These are phyloP conservation scores for Stylophora pistillata DNA, from an alignment of 64 coral and sea anemone species.

Conservation along the genomic window DNA sequence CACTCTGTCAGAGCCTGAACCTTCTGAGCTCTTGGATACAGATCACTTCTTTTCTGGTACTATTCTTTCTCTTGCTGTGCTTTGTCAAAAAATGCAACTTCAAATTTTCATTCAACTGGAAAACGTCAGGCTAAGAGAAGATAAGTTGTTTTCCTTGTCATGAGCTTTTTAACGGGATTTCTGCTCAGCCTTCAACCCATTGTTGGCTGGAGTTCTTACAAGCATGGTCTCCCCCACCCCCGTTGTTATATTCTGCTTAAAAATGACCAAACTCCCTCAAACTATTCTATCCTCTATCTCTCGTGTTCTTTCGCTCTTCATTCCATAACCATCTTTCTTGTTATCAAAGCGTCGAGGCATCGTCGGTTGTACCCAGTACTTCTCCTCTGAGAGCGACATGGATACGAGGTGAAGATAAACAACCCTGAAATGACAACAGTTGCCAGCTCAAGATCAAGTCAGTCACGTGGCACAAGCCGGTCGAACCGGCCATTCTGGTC, in stretches of 20 bases:
- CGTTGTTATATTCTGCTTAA: neutral
- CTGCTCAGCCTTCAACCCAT: neutral
- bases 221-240: neutral
- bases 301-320: neutral
- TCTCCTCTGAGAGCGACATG: neutral
- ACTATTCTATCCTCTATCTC: neutral
- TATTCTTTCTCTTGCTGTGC: conserved; percentile 13
- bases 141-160: neutral
- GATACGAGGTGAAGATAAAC: conserved; percentile 10
- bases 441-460: neutral
- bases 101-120: too few species aligned
- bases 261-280: neutral
- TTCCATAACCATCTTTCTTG: neutral
- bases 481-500: neutral
- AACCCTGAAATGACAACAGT: conserved; percentile 4
- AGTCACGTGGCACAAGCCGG: neutral
- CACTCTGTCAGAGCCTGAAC: conserved; percentile 3
- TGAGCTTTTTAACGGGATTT: neutral
- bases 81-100: neutral
- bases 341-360: neutral
- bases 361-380: neutral
- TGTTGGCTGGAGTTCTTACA: conserved; percentile 26
- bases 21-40: neutral
- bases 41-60: conserved; percentile 4
- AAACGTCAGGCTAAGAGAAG: neutral